phyloP scores from a whole-genome alignment of 2,113 vertebrate species.

The Hydrolagus affinis region DNA sequence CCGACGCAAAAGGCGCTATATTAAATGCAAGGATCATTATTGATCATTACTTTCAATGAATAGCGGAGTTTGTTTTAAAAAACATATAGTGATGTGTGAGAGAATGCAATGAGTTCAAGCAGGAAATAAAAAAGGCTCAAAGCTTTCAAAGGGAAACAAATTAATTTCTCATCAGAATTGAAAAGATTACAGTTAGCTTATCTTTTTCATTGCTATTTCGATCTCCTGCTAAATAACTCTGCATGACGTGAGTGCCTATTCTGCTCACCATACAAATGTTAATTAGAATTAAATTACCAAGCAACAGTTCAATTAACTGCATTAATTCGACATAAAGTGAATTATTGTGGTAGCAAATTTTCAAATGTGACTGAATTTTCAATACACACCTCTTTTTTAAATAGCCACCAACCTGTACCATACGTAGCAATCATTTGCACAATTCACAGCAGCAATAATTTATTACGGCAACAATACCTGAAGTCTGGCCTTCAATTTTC shows the following conservation, averaged over 20 bases:
- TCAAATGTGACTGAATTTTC: slow-evolving; percentile 74
- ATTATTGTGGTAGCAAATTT: slow-evolving; percentile 78
- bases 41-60: too few species aligned
- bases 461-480: background rate
- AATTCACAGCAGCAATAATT: background rate
- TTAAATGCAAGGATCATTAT: too few species aligned
- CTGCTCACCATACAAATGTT: slow-evolving; percentile 72
- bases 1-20: too few species aligned
- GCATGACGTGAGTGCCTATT: slow-evolving; percentile 67
- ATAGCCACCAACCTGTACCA: slow-evolving; percentile 1
- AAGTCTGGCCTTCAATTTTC: background rate
- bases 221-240: slow-evolving; percentile 72
- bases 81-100: background rate
- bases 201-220: slow-evolving; percentile 72
- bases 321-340: slow-evolving; percentile 78
- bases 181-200: slow-evolving; percentile 66
- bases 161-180: slow-evolving; percentile 75
- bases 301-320: slow-evolving; percentile 71
- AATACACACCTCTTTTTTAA: slow-evolving; percentile 22
- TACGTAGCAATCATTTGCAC: background rate
- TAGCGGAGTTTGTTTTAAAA: too few species aligned
- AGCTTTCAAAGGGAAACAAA: slow-evolving; percentile 67
- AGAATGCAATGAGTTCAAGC: slow-evolving; percentile 39
- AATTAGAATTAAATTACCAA: slow-evolving; percentile 78
- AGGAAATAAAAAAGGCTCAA: slow-evolving; percentile 33